Conservation (phyloP, 2,888 invertebrate genomes). For the Perdita meconis region DNA sequence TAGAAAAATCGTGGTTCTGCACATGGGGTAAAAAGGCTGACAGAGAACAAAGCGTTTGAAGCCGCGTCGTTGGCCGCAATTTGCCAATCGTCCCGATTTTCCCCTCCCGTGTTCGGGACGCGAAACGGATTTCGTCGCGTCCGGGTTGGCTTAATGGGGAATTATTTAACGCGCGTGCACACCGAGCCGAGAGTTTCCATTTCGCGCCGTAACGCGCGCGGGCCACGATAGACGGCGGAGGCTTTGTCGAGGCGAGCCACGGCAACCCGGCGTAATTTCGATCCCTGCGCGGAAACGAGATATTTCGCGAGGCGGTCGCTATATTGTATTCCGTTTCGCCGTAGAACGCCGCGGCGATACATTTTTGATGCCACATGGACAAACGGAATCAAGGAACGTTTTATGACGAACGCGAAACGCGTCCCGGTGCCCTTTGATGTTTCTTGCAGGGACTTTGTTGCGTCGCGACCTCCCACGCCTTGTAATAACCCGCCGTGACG, state of each 20-base stretch:
- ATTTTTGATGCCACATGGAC: slow-evolving; percentile 52
- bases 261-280: slow-evolving; percentile 58
- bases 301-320: slow-evolving; percentile 22
- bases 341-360: slow-evolving; percentile 16
- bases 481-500: slow-evolving; percentile 5
- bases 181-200: slow-evolving; percentile 18
- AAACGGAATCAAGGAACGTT: slow-evolving; percentile 58
- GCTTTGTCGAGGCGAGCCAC: slow-evolving; percentile 45
- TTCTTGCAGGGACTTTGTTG: slow-evolving; percentile 43
- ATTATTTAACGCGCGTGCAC: slow-evolving; percentile 49
- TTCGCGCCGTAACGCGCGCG: slow-evolving; percentile 21
- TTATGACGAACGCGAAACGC: slow-evolving; percentile 37
- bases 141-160: slow-evolving; percentile 34
- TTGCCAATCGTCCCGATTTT: not conserved
- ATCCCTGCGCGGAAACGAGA: slow-evolving; percentile 18
- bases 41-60: not conserved
- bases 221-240: slow-evolving; percentile 9
- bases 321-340: slow-evolving; percentile 56
- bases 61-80: not conserved
- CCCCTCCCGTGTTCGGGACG: not conserved
- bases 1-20: not conserved
- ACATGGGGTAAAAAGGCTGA: not conserved
- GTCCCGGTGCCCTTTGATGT: slow-evolving; percentile 39
- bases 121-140: slow-evolving; percentile 6
- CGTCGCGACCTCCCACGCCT: slow-evolving; percentile 3